Base-by-base conservation (phyloP, 1,140 invertebrate genomes). In the Leucophenga varia region DNA sequence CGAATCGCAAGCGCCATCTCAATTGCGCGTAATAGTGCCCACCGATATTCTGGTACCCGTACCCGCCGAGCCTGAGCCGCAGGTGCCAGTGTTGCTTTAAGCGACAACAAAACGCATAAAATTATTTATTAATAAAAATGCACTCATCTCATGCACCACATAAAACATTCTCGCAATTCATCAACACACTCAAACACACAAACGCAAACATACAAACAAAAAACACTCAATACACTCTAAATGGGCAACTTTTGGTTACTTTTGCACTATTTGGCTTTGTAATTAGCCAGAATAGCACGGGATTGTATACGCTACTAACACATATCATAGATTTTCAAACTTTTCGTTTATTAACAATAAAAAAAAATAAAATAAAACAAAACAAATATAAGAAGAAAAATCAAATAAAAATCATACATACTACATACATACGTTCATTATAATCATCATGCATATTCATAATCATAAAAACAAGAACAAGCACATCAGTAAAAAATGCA, bases 171-270 rank as follows among this genome's bases (percentile, higher is more conserved):
- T 18, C 46, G 32, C 36, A 22, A 47, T 12, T 32, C 35, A 6
- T 5, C 42, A 21, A 44, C 12, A 45, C 17, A 44, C 12, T 36
- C 17, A n/a, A 31, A 42, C 49, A 30, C 42, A 35, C n/a, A 43
- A 39, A 53, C 35, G 38, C 46, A 49, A 25, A 22, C 46, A 43
- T 13, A 49, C 19, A 52, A 28, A 43, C 34, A 39, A 38, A 10
- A 7, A 18, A 40, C 10, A 38, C 18, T 39, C 37, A 34, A 22
- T 35, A 32, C 25, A 37, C 19, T 37, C 52, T 60, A 54, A n/a
- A n/a, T 59, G 63, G 63, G 63, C 49, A 63, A 43, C 56, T 67
- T n/a, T 67, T 67, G 63, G 63, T 67, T 25, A 64, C 56, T 67
- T 49, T 25, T 10, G 22, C 10, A 5, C 5, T 25, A 10, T 25